Evolutionary conservation across 30 jellyfish, hydroid and myxozoan genomes (phyloP).

Genomic region (Chrysaora quinquecirrha): DNA sequence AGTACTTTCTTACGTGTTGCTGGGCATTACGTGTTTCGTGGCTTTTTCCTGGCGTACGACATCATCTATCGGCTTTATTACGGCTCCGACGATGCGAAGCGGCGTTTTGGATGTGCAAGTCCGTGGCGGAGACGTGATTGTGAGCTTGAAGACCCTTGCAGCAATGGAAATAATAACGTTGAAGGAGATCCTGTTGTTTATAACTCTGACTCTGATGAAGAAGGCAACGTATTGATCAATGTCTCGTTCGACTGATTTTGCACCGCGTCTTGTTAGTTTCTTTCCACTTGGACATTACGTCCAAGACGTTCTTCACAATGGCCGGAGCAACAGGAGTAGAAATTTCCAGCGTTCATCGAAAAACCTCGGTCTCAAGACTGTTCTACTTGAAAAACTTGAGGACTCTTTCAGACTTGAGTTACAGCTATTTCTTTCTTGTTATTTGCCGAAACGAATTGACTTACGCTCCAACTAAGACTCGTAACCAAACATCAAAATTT

Average conservation of each 20-base stretch:
- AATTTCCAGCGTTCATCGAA: too few species aligned
- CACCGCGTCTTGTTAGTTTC: too few species aligned
- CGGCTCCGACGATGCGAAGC: slow-evolving; percentile 28
- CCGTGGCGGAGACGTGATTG: neutral
- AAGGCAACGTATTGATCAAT: slow-evolving; percentile 49
- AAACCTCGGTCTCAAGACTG: too few species aligned
- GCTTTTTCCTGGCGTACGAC: slow-evolving; percentile 34
- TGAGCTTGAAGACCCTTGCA: neutral
- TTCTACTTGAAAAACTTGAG: too few species aligned
- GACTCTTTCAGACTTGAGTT: too few species aligned
- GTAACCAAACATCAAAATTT: too few species aligned
- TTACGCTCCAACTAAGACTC: too few species aligned
- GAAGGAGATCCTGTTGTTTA: slow-evolving; percentile 27
- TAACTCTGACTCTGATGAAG: slow-evolving; percentile 65
- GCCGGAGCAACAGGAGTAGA: too few species aligned
- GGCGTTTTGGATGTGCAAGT: slow-evolving; percentile 9
- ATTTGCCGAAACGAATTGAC: too few species aligned
- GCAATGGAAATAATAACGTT: slow-evolving; percentile 18
- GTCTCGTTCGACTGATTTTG: slow-evolving; percentile 64
- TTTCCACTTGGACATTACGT: too few species aligned
- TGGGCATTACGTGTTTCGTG: slow-evolving; percentile 88
- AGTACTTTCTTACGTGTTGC: slow-evolving; percentile 78
- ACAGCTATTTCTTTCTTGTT: too few species aligned
- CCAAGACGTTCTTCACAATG: too few species aligned
- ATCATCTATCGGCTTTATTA: slow-evolving; percentile 11